Evolutionary conservation across 2,888 invertebrate genomes (phyloP).

Genomic region (Erebia ligea): DNA sequence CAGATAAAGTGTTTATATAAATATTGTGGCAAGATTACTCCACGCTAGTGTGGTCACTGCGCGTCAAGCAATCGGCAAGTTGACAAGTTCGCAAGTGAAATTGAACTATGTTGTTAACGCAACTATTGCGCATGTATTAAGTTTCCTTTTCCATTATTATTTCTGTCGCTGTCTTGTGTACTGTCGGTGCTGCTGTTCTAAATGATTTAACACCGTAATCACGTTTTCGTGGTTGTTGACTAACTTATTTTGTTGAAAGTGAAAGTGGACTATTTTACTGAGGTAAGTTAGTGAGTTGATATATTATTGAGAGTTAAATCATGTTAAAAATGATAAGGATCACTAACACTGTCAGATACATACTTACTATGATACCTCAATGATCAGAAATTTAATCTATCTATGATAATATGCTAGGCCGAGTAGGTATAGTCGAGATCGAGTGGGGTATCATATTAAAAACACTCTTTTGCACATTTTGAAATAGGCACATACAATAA

Average conservation of each 20-base stretch:
- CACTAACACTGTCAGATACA: no score
- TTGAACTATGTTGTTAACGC: conserved; percentile 30
- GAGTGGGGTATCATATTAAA: no score
- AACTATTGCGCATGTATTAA: conserved; percentile 26
- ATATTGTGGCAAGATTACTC: conserved; percentile 9
- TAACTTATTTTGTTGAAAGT: not conserved
- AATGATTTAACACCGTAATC: conserved; percentile 12
- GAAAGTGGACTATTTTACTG: not conserved
- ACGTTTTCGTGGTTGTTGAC: conserved; percentile 4
- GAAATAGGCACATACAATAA: no score
- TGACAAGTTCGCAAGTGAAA: conserved; percentile 29
- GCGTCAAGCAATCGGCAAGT: conserved; percentile 16
- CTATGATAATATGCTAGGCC: no score
- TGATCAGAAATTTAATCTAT: no score
- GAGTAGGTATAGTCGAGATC: no score
- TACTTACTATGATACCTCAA: no score
- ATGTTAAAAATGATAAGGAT: not conserved
- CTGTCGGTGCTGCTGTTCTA: not conserved
- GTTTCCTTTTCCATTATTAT: conserved; percentile 28
- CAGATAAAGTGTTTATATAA: conserved; percentile 15
- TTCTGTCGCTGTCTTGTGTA: not conserved
- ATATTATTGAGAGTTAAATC: not conserved
- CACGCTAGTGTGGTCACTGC: conserved; percentile 8
- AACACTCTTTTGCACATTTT: no score
- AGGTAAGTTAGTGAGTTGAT: not conserved